Evolutionary conservation across 1,140 invertebrate species (phyloP), one percentile per base, ranked within the genome.

Genomic region (Drosophila equinoxialis): DNA sequence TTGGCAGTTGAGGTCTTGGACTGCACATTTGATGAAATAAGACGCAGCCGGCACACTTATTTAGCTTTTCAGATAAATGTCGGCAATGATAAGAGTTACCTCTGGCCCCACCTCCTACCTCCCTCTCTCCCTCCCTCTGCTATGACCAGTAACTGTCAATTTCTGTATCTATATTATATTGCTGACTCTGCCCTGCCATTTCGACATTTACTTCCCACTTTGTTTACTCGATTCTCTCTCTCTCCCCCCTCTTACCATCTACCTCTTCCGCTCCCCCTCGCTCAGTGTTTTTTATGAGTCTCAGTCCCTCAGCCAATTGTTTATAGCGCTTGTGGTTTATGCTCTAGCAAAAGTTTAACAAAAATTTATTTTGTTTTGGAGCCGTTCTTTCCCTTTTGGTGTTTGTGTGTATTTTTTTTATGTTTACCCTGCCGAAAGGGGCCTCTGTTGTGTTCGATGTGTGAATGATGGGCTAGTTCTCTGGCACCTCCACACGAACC

Each of bases 351-450:
- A 83, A 72, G 62, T 83, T 79, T 42, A 76, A 82, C 26, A 83
- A 75, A 79, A 79, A 79, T 79, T 82, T 72, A 79, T 83, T 83
- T 83, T 79, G 66, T 83, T 83, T 79, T 69, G 65, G 45, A 83
- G 80, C 65, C 60, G 42, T 55, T 61, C 51, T 30, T 77, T 45
- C 45, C 41, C 39, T 48, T 60, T 30, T 42, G 26, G 41, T 64
- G 11, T 39, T 3, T 39, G 48, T 64, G 11, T 39, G 37, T 39
- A 33, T 42, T 35, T 65, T 37, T 64, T 60, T 65, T 58, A 51
- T 80, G 75, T 82, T 81, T 82, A 78, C 65, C 71, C 71, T 62
- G 60, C 55, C 60, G 45, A 51, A 26, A 26, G 39, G 33, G 20
- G 39, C 37, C 41, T 58, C 66, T 45, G 74, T 37, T 39, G 37